A percentile compares a stretch with the other conserved stretches of the same genome.
These are phyloP conservation scores for Tyrannus savana DNA, from an alignment of 2,113 vertebrate species.

Conservation along the genomic window DNA sequence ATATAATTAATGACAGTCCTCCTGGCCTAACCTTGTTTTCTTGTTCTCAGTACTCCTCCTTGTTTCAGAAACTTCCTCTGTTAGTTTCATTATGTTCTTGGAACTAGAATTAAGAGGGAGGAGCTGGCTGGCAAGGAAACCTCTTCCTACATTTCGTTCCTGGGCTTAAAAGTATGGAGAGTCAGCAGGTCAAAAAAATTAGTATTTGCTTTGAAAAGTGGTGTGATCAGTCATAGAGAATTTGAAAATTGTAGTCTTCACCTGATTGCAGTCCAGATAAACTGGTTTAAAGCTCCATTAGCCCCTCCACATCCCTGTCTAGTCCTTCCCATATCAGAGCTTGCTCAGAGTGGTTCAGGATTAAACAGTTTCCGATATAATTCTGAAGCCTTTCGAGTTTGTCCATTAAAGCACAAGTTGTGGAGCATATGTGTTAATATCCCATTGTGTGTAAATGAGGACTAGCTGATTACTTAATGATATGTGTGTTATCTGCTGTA, in stretches of 20 bases:
- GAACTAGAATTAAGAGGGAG: conserved; percentile 64
- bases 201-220: not conserved
- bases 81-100: conserved; percentile 65
- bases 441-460: conserved; percentile 33
- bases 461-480: conserved; percentile 21
- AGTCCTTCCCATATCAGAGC: not conserved
- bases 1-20: conserved; percentile 54
- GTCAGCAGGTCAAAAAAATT: not conserved
- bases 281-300: not conserved
- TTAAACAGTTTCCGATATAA: not conserved
- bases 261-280: not conserved
- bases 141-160: not conserved
- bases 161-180: not conserved
- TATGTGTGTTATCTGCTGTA: conserved; percentile 7
- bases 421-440: not conserved
- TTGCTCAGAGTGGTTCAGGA: not conserved
- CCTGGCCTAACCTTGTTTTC: conserved; percentile 55
- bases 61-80: conserved; percentile 66
- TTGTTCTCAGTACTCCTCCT: conserved; percentile 50
- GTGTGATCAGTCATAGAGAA: not conserved
- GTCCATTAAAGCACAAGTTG: not conserved
- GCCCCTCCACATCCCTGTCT: not conserved
- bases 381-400: not conserved
- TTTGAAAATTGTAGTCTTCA: not conserved
- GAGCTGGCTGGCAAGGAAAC: conserved; percentile 43